Conservation (phyloP, 2,888 invertebrate species). For the Brenthis daphne region DNA sequence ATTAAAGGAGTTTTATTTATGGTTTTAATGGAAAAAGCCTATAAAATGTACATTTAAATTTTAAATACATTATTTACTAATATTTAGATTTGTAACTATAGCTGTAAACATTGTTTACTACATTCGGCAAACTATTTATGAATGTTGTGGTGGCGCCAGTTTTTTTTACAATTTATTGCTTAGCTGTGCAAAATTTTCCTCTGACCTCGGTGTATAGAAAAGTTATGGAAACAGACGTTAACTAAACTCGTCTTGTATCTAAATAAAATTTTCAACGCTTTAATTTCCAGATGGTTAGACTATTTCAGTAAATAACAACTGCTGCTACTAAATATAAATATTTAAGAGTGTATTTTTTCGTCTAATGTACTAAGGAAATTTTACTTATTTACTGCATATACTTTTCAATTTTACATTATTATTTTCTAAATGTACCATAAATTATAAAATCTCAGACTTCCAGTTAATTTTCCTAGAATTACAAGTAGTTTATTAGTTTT, state of each 20-base stretch:
- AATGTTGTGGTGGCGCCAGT: conserved; percentile 6
- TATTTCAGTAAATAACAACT: conserved; percentile 14
- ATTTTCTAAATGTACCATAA: no score
- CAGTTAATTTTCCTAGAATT: no score
- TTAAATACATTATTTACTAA: neutral
- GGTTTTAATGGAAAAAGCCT: no score
- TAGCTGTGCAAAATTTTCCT: conserved; percentile 23
- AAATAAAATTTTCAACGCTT: conserved; percentile 17
- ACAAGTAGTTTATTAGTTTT: no score
- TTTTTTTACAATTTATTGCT: conserved; percentile 19
- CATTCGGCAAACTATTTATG: conserved; percentile 4
- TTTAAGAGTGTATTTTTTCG: conserved; percentile 2
- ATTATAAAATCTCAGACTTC: no score
- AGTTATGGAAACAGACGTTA: conserved; percentile 16
- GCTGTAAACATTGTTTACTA: conserved; percentile 15
- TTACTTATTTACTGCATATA: no score
- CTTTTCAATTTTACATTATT: no score
- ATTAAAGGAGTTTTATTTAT: no score
- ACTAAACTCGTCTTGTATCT: conserved; percentile 10
- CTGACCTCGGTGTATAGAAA: conserved; percentile 21
- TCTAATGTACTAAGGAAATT: neutral
- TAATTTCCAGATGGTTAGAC: conserved; percentile 17
- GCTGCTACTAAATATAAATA: conserved; percentile 7
- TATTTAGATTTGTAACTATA: conserved; percentile 7
- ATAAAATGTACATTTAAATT: no score